phyloP scores from a whole-genome alignment of 2,113 vertebrate species.

The Acinonyx jubatus region DNA sequence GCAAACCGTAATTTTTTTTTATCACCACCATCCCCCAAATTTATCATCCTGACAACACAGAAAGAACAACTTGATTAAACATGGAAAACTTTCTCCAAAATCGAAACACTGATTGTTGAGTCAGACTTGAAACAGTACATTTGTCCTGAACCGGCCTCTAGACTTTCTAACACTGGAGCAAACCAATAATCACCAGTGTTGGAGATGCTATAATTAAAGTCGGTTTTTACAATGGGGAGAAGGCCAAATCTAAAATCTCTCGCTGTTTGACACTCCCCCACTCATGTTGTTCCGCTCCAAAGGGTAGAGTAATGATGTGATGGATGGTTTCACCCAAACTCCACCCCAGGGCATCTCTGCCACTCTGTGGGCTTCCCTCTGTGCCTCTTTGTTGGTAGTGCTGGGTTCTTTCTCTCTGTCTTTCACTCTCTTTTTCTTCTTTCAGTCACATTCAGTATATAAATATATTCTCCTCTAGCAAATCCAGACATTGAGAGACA shows the following conservation, averaged over 20 bases:
- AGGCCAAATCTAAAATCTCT: neutral
- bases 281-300: neutral
- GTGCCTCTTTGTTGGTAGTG: neutral
- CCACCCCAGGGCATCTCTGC: neutral
- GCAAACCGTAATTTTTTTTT: neutral
- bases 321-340: neutral
- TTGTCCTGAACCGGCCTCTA: neutral
- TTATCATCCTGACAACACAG: constrained; percentile 46
- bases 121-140: neutral
- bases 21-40: neutral
- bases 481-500: neutral
- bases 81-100: constrained; percentile 28
- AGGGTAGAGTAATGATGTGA: neutral
- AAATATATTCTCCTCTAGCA: neutral
- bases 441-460: neutral
- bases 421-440: neutral
- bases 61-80: constrained; percentile 37
- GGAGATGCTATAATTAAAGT: neutral
- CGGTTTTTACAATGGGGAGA: neutral
- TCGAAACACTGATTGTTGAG: neutral
- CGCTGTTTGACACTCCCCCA: neutral
- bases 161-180: neutral
- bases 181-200: neutral
- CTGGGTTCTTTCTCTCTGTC: neutral
- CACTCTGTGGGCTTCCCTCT: neutral